phyloP scores from a whole-genome alignment of 2,797 vertebrate species.

The Anguilla obscura region DNA sequence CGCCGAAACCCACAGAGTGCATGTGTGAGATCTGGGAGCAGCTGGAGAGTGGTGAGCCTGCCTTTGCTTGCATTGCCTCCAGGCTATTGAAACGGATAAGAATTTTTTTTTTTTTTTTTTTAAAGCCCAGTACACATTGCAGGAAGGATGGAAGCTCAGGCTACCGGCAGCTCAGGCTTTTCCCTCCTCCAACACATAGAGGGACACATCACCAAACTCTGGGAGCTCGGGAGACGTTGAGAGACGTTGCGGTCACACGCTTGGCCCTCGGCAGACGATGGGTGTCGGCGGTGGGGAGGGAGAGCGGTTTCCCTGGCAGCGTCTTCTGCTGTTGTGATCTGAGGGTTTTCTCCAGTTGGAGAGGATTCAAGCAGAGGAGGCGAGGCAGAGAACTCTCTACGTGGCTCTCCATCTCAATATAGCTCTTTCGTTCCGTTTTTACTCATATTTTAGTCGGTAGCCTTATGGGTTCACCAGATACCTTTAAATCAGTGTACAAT shows the following conservation, averaged over 20 bases:
- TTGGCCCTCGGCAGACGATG: not conserved
- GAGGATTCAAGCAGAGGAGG: no score
- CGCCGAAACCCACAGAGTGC: not conserved
- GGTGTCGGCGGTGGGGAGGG: not conserved
- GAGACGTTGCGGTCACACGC: not conserved
- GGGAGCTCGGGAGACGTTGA: not conserved
- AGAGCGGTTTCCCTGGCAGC: no score
- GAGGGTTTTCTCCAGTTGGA: no score
- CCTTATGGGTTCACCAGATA: no score
- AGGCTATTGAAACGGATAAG: constrained; percentile 33
- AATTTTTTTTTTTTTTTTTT: no score
- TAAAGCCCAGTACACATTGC: not conserved
- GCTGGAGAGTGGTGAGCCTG: constrained; percentile 51
- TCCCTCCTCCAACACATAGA: constrained; percentile 2
- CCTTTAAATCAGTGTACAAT: no score
- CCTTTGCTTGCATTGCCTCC: constrained; percentile 54
- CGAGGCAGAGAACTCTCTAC: no score
- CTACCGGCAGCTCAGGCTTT: not conserved
- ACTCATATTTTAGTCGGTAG: no score
- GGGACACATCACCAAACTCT: not conserved
- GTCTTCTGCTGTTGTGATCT: no score
- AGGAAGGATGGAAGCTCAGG: constrained; percentile 2
- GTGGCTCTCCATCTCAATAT: no score
- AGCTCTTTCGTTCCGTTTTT: no score
- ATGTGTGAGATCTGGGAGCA: constrained; percentile 43